Evolutionary conservation across 35 echinoderm and acorn worm species (phyloP).

Genomic region (Apostichopus parvimensis): DNA sequence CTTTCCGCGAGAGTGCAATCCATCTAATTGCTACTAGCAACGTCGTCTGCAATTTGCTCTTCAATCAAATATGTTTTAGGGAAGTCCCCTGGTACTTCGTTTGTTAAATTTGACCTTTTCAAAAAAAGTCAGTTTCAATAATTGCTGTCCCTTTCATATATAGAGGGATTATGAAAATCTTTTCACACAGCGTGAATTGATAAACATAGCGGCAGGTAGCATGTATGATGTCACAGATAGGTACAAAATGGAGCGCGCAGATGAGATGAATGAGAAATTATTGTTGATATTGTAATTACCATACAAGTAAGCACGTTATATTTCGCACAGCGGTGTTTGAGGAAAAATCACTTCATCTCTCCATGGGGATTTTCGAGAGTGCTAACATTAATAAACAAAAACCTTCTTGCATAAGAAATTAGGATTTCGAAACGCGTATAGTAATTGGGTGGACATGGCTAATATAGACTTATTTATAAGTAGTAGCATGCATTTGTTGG

Average conservation of each 20-base stretch:
- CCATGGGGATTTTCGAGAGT: too few relatives aligned
- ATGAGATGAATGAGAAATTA: too few relatives aligned
- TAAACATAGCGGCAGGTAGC: not conserved
- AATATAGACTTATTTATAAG: too few relatives aligned
- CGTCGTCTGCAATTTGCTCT: not conserved
- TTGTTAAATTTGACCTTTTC: not conserved
- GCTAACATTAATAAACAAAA: too few relatives aligned
- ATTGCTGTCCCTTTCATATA: not conserved
- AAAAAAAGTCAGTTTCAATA: not conserved
- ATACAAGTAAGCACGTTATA: too few relatives aligned
- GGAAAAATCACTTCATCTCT: too few relatives aligned
- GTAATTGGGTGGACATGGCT: too few relatives aligned
- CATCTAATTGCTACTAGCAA: not conserved
- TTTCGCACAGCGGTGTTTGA: too few relatives aligned
- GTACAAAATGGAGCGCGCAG: not conserved
- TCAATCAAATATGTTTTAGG: conserved; percentile 1
- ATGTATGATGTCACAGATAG: not conserved
- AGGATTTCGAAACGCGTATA: too few relatives aligned
- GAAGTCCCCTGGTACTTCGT: not conserved
- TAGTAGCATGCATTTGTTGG: too few relatives aligned
- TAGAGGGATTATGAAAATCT: not conserved
- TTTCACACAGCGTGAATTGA: not conserved
- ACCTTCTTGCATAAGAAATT: too few relatives aligned
- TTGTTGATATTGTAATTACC: too few relatives aligned
- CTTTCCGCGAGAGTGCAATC: not conserved